phyloP scores from a whole-genome alignment of 1,140 invertebrate genomes.

The Lucilia cuprina region DNA sequence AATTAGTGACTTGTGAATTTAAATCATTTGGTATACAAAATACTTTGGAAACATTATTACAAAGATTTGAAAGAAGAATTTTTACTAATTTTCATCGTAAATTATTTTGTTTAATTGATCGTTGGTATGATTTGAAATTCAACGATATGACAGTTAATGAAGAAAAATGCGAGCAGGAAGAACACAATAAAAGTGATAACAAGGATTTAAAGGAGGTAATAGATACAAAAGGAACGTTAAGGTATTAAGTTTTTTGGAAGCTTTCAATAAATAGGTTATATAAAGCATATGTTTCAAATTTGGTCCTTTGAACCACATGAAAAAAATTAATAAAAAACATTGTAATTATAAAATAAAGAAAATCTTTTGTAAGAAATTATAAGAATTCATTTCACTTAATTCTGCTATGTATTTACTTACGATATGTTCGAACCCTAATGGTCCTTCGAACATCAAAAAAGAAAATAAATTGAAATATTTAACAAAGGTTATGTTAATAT shows the following conservation, averaged over 20 bases:
- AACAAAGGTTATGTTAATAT: too few relatives aligned
- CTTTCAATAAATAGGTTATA: too few relatives aligned
- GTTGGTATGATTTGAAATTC: constrained; percentile 90
- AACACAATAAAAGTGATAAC: constrained; percentile 71
- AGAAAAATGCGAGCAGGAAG: constrained; percentile 90
- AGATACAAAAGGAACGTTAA: not conserved
- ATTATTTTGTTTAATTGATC: constrained; percentile 97
- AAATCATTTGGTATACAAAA: constrained; percentile 99
- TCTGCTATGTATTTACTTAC: too few relatives aligned
- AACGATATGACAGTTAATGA: constrained; percentile 86
- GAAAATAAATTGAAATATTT: too few relatives aligned
- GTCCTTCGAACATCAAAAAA: too few relatives aligned
- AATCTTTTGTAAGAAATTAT: too few relatives aligned
- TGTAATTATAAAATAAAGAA: too few relatives aligned
- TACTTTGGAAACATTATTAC: constrained; percentile 93
- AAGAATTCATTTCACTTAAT: too few relatives aligned
- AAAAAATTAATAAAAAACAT: too few relatives aligned
- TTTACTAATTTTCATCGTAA: constrained; percentile 98
- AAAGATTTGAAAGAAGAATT: constrained; percentile 91
- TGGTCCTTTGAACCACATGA: too few relatives aligned
- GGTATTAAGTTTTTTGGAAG: not conserved
- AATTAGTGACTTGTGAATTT: constrained; percentile 96
- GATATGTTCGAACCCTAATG: too few relatives aligned
- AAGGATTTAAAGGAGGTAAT: not conserved
- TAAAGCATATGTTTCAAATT: too few relatives aligned